Evolutionary conservation across 2,113 vertebrate species (phyloP), one percentile per base, ranked within the genome.

Genomic region (Xenopus tropicalis): DNA sequence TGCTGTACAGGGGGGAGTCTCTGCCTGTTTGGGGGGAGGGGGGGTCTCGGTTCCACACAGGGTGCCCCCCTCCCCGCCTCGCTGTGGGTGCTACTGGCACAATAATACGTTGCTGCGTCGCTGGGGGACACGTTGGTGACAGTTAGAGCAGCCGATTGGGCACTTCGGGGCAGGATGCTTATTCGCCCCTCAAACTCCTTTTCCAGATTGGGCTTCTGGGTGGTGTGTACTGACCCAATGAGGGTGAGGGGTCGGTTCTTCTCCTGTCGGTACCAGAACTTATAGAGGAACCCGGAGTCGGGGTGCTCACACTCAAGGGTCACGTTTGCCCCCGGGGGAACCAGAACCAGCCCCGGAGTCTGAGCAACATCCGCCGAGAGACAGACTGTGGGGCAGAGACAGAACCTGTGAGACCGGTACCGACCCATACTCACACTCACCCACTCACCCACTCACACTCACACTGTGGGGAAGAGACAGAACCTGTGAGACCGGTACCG

Each of bases 61-160:
- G 11, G 62, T 66, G 29, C 5, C 25, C 20, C 29, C 23, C 14
- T 20, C 12, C 1, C 22, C 24, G 52, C 66, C 37, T 22, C 54
- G 5, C 72, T 68, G 72, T 74, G 72, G 54, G 61, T 61, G 64
- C 72, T 74, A 23, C 64, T 68, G 13, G 72, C 64, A 61, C 72
- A 74, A 24, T 51, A 74, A 61, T 74, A 74, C 16, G 37, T 43
- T 0, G 72, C 72, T 1, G 54, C 17, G 19, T 72, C 70, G 3
- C 46, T 19, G 11, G 37, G 5, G 23, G 69, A 61, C 13, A 72
- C n/a, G 7, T n/a, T 23, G 3, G 7, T 13, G 5, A 74, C 51
- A 1, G 7, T 46, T 14, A 74, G 42, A 14, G 17, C 21, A 37
- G 17, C 61, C 42, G 13, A 61, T 19, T 48, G 42, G 25, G 64